Evolutionary conservation across 2,888 invertebrate genomes (phyloP), one percentile per base, ranked within the genome.

Genomic region (Arrhopalites spinosus): DNA sequence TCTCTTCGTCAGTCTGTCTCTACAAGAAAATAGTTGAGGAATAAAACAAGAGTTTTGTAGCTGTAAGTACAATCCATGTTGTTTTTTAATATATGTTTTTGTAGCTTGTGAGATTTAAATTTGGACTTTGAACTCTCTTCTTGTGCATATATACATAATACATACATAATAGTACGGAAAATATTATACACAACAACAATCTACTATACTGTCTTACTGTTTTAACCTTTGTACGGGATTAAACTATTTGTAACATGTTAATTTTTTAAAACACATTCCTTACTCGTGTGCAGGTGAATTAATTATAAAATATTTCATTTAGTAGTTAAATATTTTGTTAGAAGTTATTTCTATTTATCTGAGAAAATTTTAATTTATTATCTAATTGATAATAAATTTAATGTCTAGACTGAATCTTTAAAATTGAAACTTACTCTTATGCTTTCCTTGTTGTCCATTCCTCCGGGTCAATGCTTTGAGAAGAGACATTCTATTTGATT

Each of bases 401-500:
- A 53, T 53, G 53, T 53, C 53, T 17, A 53, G 36, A 36, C 36
- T 36, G 17, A 53, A 23, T 17, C 3, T 5, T 15, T 8, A 53
- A 53, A 53, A 8, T 20, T 53, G 53, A 64, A 25, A 73, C 78
- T 78, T 78, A 78, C 78, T 78, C 72, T 78, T 78, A 56, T 78
- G 78, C 47, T 78, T 78, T 15, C 72, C 71, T 50, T 72, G 76
- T 63, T 72, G 72, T 61, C 72, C 70, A 59, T 59, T 76, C 61
- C 76, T 66, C 15, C 78, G 78, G 17, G 75, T 76, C 17, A 78
- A 76, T 23, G 75, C 78, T 70, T 70, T 78, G 67, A 78, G 76
- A 56, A 78, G 74, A 30, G 78, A 78, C 69, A 78, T 70, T 43
- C 69, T 74, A 36, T 53, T 3, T 50, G 53, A 47, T 43, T 43